Evolutionary conservation across 2,797 vertebrate species (phyloP), one percentile per base, ranked within the genome.

Genomic region (Cirrhinus mrigala): DNA sequence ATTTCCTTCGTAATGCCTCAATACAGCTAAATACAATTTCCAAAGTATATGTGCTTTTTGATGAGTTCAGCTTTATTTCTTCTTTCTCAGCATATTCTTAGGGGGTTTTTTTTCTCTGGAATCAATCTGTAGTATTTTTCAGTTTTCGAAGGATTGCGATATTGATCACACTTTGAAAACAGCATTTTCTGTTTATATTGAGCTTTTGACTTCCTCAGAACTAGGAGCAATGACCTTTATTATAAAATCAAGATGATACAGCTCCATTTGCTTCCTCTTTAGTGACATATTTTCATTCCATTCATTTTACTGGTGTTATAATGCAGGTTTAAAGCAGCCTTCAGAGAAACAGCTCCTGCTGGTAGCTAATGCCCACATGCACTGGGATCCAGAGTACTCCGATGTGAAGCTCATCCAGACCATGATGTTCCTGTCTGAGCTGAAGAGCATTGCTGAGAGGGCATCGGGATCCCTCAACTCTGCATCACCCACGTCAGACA

Each of bases 331-430:
- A 91, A 98, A 98, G 87, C 92, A 95, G 0, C 94, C 95, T 64
- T 95, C 96, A 93, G 98, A 98, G 90, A 95, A 96, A 89, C 97
- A 98, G 92, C 95, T 98, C 89, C 94, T 99, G 81, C 95, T 99
- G 33, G 97, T 99, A 90, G 98, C 97, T 89, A 99, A 99, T 81
- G 98, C 98, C 90, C 98, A 99, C 93, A 98, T 99, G 97, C 98
- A 99, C 94, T 99, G 98, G 98, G 98, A 99, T 95, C 98, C 98
- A 0, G 98, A 99, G 89, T 99, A 96, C 94, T 99, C 97, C 0
- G 98, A 99, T 86, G 98, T 99, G 85, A 99, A 99, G 94, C 93
- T 99, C 91, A 96, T 99, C 92, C 98, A 99, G 93, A 99, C 98
- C 14, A 97, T 99, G 97, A 99, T 99, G 98, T 99, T 99, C 92